These are phyloP conservation scores for Corydoras sp. DNA, from an alignment of 2,113 vertebrate species.

Conservation along the genomic window DNA sequence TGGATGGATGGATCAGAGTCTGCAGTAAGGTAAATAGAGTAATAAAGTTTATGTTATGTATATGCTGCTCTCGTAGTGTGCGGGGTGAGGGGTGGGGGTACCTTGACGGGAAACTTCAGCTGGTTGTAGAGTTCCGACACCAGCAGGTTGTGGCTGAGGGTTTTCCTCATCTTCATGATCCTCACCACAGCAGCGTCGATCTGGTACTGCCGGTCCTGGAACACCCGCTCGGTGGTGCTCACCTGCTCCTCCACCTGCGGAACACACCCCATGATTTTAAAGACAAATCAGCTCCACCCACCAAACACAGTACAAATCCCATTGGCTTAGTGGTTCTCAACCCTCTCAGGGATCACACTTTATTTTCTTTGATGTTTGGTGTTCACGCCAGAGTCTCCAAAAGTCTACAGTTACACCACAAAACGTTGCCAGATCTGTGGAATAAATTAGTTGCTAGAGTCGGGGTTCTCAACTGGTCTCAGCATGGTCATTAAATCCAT, in stretches of 20 bases:
- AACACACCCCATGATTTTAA: background rate
- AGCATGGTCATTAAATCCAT: too few species aligned
- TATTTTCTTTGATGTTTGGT: too few species aligned
- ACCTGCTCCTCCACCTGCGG: constrained; percentile 95
- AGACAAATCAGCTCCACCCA: background rate
- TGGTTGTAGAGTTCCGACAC: constrained; percentile 99
- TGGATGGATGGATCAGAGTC: too few species aligned
- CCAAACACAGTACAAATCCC: too few species aligned
- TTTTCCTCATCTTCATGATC: constrained; percentile 99
- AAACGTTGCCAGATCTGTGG: too few species aligned
- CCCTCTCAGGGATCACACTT: too few species aligned
- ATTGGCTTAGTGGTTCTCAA: too few species aligned
- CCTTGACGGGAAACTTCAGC: constrained; percentile 98
- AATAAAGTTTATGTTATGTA: background rate
- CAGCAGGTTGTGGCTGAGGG: constrained; percentile 92
- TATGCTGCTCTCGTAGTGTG: background rate
- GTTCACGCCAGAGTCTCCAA: too few species aligned
- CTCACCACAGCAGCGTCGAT: constrained; percentile 96
- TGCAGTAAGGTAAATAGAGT: too few species aligned
- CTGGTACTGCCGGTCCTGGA: constrained; percentile 98
- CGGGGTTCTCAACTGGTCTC: too few species aligned
- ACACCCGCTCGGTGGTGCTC: constrained; percentile 94
- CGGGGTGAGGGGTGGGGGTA: constrained; percentile 34
- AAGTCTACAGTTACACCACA: too few species aligned
- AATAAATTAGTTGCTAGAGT: too few species aligned